Base-by-base conservation (phyloP, 2,797 vertebrate genomes). In the Trachurus trachurus region DNA sequence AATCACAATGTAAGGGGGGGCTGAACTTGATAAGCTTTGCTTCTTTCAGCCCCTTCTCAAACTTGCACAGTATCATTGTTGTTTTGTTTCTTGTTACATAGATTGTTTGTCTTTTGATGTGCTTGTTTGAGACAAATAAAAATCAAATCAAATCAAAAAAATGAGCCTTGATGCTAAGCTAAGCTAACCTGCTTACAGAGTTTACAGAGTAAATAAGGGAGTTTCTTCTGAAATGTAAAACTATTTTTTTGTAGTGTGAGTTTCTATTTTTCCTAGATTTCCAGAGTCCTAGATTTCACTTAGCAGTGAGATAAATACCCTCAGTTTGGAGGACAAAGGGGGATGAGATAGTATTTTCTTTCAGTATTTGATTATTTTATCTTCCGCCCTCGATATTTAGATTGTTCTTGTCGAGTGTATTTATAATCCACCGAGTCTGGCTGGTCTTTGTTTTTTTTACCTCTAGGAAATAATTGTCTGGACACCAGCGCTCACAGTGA, bases 401-500 rank as follows among this genome's bases (percentile, higher is more conserved):
- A 6, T 26, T 22, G 5, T 22, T 26, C 11, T 6, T 22, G 21
- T 13, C 22, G 21, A 53, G 12, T 4, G 34, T 9, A 31, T 50
- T 34, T 60, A 3, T 42, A 34, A 57, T 59, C 45, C 22, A 52
- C n/a, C 31, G 44, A 52, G 9, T 34, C 11, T 16, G 12, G 42
- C 42, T 13, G 9, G 42, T 6, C 15, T 54, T 54, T 26, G 2
- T 52, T 56, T 63, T 56, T 42, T 61, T 1, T 45, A 61, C 59
- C 39, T 61, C 10, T 9, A 61, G 59, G 59, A 61, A 26, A 62
- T 37, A 65, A 49, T n/a, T 37, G 19, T 65, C 45, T 37, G 62
- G 62, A 31, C 17, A n/a, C 61, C 26, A n/a, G 39, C 49, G 42
- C 53, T 53, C 37, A 68, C 58, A 54, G 15, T 73, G 80, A 78